Evolutionary conservation across 2,888 invertebrate genomes (phyloP), one percentile per base, ranked within the genome.

Genomic region (Tenthredo notha): DNA sequence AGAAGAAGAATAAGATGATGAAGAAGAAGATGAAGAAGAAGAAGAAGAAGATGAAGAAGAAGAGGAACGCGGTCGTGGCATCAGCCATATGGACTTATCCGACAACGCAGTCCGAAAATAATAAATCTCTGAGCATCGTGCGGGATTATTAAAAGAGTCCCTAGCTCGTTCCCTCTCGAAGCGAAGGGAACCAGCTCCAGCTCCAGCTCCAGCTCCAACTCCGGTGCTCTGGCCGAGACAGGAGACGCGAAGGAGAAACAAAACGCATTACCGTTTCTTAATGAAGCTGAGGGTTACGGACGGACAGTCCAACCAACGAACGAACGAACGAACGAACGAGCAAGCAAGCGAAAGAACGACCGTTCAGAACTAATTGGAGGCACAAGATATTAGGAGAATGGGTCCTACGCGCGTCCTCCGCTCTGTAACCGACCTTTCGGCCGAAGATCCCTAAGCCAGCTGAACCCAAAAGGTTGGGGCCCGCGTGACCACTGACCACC

Each of bases 191-290:
- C 72, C 47, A 47, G 47, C 47, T 47, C 12, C 47, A 43, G 43
- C 72, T 72, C 72, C 37, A 72, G 18, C 72, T 21, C 72, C 37
- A 47, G 47, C 72, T 74, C 72, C 40, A 74, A 40, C 72, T 25
- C 72, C 40, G 40, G 21, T 43, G 47, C 67, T 29, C 61, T 58
- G 61, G 82, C 72, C 86, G 88, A 87, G 86, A 84, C 86, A 85
- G 88, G 90, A 91, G 89, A 92, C 90, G 92, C 92, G 91, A 93
- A 93, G 92, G 92, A 92, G 91, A 93, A 93, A 92, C 92, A 92
- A 93, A 92, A 93, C 92, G 91, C 92, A 92, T 92, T 92, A 92
- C 91, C 91, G 92, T 92, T 93, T 92, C 93, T 93, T 93, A 93
- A 93, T 93, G 93, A 93, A 93, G 92, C 92, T 91, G 92, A 92